phyloP scores from a whole-genome alignment of 1,140 invertebrate species.

The Schlechtendalia chinensis region DNA sequence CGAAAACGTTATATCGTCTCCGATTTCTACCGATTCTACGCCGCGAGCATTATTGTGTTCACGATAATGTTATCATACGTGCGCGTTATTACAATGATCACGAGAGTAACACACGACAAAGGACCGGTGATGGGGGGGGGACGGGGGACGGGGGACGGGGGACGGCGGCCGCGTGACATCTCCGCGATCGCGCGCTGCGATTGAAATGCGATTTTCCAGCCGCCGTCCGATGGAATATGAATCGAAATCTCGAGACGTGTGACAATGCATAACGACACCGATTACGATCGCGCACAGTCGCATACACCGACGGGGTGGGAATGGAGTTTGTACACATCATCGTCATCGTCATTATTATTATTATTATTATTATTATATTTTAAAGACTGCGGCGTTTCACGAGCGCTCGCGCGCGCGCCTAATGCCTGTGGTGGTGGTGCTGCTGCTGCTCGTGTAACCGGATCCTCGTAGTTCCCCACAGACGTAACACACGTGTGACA shows the following conservation, averaged over 20 bases:
- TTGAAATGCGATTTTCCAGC: slow-evolving; percentile 19
- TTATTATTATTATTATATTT: no score
- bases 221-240: no score
- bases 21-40: not conserved
- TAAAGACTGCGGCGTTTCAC: not conserved
- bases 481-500: slow-evolving; percentile 7
- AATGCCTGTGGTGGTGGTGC: not conserved
- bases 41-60: not conserved
- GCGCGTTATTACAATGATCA: no score
- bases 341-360: no score
- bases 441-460: slow-evolving; percentile 23
- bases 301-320: not conserved
- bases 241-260: not conserved
- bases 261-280: slow-evolving; percentile 28
- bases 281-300: slow-evolving; percentile 43
- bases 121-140: no score
- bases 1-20: slow-evolving; percentile 38
- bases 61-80: no score
- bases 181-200: not conserved
- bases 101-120: not conserved
- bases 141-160: no score
- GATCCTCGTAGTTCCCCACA: not conserved
- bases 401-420: not conserved
- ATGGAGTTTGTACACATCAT: no score
- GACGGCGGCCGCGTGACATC: no score